Base-by-base conservation (phyloP, 1,140 invertebrate species). In the Tetramorium alpestre region DNA sequence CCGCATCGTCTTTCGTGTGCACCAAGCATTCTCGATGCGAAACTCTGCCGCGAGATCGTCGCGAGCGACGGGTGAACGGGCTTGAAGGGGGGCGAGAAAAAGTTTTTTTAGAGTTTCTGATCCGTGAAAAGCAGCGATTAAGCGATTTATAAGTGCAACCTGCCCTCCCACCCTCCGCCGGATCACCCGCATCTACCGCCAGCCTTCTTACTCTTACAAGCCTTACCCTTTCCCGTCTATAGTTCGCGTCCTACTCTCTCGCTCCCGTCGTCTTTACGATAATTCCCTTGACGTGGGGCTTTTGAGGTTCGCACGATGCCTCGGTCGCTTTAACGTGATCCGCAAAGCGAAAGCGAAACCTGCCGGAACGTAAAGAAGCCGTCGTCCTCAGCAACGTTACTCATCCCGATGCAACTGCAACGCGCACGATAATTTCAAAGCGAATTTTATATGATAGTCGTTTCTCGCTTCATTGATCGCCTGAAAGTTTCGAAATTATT, bases 121-220 rank as follows among this genome's bases (percentile, higher is more conserved):
- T 92, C 93, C 93, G 90, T 94, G 86, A 93, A 94, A 92, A 91
- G 84, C 92, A 90, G 90, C 91, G 93, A 94, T 94, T 94, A 93
- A 94, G 91, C 92, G 89, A 92, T 93, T 93, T 89, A 91, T 87
- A 90, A 93, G 91, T 78, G 73, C 85, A 82, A 62, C 49, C 70
- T 72, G 28, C 75, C 60, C 65, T n/a, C 13, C 22, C 28, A 33
- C 10, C 28, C 58, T 49, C 56, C 60, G 1, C 73, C 8, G 51
- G 49, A 65, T 69, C 64, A 8, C 85, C 51, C 75, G 75, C 58
- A 85, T 85, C 11, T 33, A 25, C 47, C 25, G 13, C 8, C 78
- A 11, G 11, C 64, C 49, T 82, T 47, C 67, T 73, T 44, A 2
- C 80, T 60, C 51, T 70, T 47, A n/a, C 54, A 11, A 11, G 8